A percentile compares a stretch with the other conserved stretches of the same genome.
phyloP scores from a whole-genome alignment of 2,113 vertebrate genomes.

The Nannospalax galili region DNA sequence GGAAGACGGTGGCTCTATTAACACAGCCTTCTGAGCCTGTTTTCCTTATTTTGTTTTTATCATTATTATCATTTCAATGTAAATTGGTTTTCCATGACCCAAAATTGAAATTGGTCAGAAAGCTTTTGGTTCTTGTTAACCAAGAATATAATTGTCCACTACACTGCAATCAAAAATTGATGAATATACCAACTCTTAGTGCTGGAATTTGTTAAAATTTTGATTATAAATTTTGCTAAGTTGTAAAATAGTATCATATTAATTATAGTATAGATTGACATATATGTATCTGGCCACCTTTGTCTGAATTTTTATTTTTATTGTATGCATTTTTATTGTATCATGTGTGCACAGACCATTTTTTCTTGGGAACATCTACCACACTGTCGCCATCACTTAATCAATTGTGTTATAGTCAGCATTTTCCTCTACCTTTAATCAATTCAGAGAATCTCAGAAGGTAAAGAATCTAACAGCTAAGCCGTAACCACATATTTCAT shows the following conservation, averaged over 20 bases:
- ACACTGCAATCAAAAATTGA: neutral
- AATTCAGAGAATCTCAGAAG: neutral
- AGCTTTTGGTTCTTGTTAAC: neutral
- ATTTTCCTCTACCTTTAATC: neutral
- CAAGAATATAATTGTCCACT: neutral
- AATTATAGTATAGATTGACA: neutral
- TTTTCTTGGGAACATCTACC: neutral
- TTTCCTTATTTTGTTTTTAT: neutral
- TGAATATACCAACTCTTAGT: neutral
- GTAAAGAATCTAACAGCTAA: neutral
- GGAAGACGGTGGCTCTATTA: neutral
- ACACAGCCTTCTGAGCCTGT: fast-evolving
- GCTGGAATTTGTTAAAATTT: neutral
- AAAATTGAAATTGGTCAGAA: neutral
- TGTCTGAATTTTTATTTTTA: neutral
- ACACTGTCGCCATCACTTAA: neutral
- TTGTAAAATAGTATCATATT: neutral
- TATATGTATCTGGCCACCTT: neutral
- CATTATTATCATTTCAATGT: neutral
- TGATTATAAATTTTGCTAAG: neutral
- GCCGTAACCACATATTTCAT: neutral
- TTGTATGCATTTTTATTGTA: too few relatives aligned
- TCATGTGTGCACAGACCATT: neutral
- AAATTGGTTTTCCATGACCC: neutral
- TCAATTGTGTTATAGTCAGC: neutral